Evolutionary conservation across 2,113 vertebrate species (phyloP).

Genomic region (Amazona vittata): DNA sequence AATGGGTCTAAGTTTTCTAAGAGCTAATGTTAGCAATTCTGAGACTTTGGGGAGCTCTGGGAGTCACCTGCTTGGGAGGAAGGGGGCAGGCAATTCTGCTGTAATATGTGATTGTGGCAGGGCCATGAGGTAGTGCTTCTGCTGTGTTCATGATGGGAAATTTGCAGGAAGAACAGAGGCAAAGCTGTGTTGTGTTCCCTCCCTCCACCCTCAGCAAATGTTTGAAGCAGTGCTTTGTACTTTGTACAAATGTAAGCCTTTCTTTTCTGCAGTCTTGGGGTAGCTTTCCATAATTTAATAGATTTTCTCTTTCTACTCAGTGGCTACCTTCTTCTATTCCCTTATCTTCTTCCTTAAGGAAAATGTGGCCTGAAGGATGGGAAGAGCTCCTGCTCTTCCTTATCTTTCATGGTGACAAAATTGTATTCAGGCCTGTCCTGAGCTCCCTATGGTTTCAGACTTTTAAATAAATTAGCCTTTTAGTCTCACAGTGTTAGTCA

Average conservation of each 20-base stretch:
- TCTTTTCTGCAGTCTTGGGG: not conserved
- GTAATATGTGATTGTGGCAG: not conserved
- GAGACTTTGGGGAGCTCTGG: not conserved
- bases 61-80: rapidly evolving
- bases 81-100: not conserved
- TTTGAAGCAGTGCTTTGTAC: not conserved
- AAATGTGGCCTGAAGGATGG: not conserved
- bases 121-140: not conserved
- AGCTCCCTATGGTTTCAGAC: not conserved
- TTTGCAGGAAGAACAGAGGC: not conserved
- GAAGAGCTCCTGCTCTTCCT: not conserved
- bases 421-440: not conserved
- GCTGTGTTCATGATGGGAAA: not conserved
- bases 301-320: not conserved
- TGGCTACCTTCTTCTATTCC: not conserved
- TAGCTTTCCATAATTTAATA: not conserved
- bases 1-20: rapidly evolving
- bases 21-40: not conserved
- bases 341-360: not conserved
- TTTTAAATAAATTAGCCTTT: not conserved
- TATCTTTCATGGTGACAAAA: not conserved
- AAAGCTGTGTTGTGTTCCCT: not conserved
- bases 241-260: not conserved
- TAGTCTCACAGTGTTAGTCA: not conserved
- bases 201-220: not conserved